phyloP scores from a whole-genome alignment of 2,113 vertebrate genomes.

The Prunella fulvescens region DNA sequence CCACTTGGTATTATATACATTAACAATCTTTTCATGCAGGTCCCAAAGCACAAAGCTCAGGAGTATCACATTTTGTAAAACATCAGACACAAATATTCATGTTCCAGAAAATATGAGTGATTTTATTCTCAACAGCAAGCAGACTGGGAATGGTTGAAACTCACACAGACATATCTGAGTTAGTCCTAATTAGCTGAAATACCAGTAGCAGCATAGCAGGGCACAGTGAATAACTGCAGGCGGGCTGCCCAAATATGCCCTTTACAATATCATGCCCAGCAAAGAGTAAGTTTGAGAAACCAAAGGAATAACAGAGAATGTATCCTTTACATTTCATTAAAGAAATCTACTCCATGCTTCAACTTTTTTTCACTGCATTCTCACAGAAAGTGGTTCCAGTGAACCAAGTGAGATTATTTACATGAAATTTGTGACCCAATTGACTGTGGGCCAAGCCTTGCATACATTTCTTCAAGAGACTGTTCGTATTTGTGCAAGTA shows the following conservation, averaged over 20 bases:
- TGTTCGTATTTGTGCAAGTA: not conserved
- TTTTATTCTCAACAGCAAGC: not conserved
- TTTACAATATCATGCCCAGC: not conserved
- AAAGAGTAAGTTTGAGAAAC: not conserved
- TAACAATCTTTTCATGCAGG: not conserved
- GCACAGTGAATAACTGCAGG: not conserved
- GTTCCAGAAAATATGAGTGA: not conserved
- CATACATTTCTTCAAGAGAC: not conserved
- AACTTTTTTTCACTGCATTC: rapidly evolving
- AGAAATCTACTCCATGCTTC: not conserved
- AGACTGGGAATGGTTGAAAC: not conserved
- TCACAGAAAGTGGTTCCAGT: not conserved
- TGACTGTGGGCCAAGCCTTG: not conserved
- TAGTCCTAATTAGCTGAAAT: not conserved
- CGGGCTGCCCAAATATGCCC: not conserved
- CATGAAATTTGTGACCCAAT: not conserved
- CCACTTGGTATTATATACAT: not conserved
- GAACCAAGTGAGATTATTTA: not conserved
- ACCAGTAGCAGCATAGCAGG: not conserved
- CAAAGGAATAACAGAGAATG: not conserved
- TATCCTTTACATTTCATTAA: not conserved
- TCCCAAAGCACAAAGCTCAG: not conserved
- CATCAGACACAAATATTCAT: not conserved
- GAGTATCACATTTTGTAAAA: not conserved
- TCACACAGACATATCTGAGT: not conserved